Evolutionary conservation across 2,888 invertebrate species (phyloP).

Genomic region (Acleris holmiana): DNA sequence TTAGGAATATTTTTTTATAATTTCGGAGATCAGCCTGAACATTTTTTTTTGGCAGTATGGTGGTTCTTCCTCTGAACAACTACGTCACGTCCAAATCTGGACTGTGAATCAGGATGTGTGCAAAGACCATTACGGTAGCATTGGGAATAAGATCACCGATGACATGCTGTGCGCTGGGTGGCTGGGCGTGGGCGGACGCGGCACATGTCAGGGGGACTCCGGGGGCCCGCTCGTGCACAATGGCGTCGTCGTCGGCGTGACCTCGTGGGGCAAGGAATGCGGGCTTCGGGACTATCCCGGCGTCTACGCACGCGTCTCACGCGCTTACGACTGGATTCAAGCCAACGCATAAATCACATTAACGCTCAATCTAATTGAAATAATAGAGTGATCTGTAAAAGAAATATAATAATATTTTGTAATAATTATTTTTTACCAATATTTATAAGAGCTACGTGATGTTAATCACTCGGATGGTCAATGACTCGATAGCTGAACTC

Average conservation of each 20-base stretch:
- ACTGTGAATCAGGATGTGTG: constrained; percentile 50
- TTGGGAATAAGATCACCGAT: constrained; percentile 44
- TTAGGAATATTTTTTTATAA: too few species aligned
- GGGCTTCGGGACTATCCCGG: constrained; percentile 51
- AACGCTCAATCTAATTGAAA: too few species aligned
- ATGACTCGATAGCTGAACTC: too few species aligned
- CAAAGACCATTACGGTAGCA: constrained; percentile 43
- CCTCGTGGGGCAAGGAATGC: constrained; percentile 55
- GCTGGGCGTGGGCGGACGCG: constrained; percentile 40
- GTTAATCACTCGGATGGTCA: too few species aligned
- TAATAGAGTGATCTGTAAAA: too few species aligned
- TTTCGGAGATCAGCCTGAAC: too few species aligned
- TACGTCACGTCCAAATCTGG: constrained; percentile 56
- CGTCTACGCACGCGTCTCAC: constrained; percentile 53
- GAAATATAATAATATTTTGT: too few species aligned
- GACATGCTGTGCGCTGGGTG: constrained; percentile 43
- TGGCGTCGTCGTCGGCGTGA: constrained; percentile 52
- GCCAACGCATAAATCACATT: constrained; percentile 46
- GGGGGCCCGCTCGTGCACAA: constrained; percentile 59
- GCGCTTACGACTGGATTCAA: constrained; percentile 53
- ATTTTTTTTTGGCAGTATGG: too few species aligned
- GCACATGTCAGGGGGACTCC: constrained; percentile 49
- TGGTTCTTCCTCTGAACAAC: constrained; percentile 49
- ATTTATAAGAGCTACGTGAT: too few species aligned
- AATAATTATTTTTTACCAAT: too few species aligned